These are phyloP conservation scores for Trachymyrmex cornetzi DNA, from an alignment of 1,140 invertebrate species.

Conservation along the genomic window DNA sequence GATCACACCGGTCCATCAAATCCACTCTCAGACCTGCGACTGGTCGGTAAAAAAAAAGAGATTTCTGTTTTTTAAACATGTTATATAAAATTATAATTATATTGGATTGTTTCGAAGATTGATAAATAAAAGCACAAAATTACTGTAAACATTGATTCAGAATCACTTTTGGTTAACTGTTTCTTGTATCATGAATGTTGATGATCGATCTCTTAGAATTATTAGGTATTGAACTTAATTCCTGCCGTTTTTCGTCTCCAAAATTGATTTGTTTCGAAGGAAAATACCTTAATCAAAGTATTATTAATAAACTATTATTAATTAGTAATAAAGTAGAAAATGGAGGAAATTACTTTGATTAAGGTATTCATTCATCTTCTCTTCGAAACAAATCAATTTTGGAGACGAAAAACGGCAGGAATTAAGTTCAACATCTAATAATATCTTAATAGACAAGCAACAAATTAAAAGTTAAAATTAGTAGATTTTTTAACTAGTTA, in stretches of 20 bases:
- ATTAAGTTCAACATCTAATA: too few species aligned
- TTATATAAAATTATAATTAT: conserved; percentile 39
- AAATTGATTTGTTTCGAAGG: too few species aligned
- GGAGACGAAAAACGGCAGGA: too few species aligned
- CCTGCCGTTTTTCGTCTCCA: too few species aligned
- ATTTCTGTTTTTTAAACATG: conserved; percentile 1
- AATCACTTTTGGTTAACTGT: not conserved
- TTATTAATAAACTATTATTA: too few species aligned
- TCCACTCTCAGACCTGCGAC: conserved; percentile 84
- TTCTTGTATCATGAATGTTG: conserved; percentile 6
- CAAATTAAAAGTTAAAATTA: conserved; percentile 5
- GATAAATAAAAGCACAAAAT: conserved; percentile 24
- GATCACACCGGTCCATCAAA: conserved; percentile 89
- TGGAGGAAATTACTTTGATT: too few species aligned
- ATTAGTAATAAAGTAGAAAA: too few species aligned
- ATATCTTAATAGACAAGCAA: not conserved
- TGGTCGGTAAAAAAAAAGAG: conserved; percentile 75
- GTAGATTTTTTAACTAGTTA: not conserved
- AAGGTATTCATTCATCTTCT: too few species aligned
- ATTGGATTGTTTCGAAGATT: conserved; percentile 1
- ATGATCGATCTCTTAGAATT: conserved; percentile 1
- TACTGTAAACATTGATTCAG: not conserved
- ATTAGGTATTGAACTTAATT: too few species aligned
- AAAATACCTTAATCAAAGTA: too few species aligned
- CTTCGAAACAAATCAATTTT: too few species aligned